Evolutionary conservation across 2,113 vertebrate species (phyloP).

Genomic region (Cyprinodon tularosa): DNA sequence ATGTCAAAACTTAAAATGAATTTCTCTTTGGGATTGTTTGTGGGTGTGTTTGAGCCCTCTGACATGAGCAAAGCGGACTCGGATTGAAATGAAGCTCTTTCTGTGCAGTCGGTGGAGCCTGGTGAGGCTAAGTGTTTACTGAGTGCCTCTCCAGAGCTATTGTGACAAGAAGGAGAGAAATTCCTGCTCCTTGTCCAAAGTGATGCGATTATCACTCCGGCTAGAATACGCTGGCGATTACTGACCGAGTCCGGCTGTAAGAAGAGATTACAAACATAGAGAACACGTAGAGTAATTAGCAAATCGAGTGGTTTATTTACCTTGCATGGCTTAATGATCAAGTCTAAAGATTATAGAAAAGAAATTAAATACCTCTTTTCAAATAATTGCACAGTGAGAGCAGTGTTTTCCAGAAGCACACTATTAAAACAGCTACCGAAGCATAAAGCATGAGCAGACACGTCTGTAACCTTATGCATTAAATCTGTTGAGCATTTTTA

Average conservation of each 20-base stretch:
- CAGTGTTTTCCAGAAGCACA: conserved; percentile 57
- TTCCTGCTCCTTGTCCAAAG: conserved; percentile 65
- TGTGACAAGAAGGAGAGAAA: conserved; percentile 61
- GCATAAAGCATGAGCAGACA: conserved; percentile 65
- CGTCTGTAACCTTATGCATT: conserved; percentile 78
- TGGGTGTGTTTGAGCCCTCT: not conserved
- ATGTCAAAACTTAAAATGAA: conserved; percentile 10
- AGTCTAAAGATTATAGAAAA: conserved; percentile 36
- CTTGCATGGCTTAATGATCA: conserved; percentile 20
- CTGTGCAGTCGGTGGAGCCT: conserved; percentile 34
- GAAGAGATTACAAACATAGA: conserved; percentile 23
- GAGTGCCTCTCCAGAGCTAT: conserved; percentile 59
- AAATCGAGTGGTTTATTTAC: conserved; percentile 7
- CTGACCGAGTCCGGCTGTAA: conserved; percentile 7
- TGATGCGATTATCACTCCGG: conserved; percentile 56
- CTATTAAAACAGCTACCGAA: conserved; percentile 54
- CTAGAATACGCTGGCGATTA: conserved; percentile 42
- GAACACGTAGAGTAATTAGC: not conserved
- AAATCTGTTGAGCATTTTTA: conserved; percentile 79
- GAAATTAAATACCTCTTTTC: conserved; percentile 25
- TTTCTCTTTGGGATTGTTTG: conserved; percentile 10
- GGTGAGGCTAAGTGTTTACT: conserved; percentile 65
- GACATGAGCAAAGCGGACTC: conserved; percentile 15
- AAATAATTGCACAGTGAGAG: conserved; percentile 41
- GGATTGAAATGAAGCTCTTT: conserved; percentile 25